Evolutionary conservation across 2,113 vertebrate species (phyloP).

Genomic region (Corapipo altera): DNA sequence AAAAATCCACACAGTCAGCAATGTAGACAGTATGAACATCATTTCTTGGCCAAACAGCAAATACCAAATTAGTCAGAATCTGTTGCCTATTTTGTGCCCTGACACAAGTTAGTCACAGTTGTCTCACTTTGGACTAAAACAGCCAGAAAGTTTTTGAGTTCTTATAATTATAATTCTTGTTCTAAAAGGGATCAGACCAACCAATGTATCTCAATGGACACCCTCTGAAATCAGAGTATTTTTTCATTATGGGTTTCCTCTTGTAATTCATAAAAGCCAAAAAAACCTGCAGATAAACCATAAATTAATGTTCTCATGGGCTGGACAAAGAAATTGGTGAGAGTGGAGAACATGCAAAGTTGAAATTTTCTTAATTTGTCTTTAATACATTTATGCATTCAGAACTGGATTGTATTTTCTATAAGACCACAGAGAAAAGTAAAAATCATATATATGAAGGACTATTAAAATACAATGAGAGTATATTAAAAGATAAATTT

Average conservation of each 20-base stretch:
- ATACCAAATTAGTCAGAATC: not conserved
- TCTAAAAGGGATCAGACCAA: not conserved
- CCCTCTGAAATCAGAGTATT: not conserved
- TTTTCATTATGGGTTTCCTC: not conserved
- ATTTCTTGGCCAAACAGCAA: not conserved
- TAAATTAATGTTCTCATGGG: not conserved
- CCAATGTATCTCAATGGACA: not conserved
- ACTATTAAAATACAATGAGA: not conserved
- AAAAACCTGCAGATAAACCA: not conserved
- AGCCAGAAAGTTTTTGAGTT: not conserved
- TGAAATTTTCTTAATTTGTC: not conserved
- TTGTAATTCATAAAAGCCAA: not conserved
- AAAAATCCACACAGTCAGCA: not conserved
- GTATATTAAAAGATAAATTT: not conserved
- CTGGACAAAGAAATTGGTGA: not conserved
- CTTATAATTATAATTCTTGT: not conserved
- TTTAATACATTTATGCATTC: not conserved
- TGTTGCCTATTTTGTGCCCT: not conserved
- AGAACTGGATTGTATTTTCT: not conserved
- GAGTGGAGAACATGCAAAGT: not conserved
- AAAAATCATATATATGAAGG: not conserved
- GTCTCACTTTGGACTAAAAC: not conserved
- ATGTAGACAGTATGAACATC: not conserved
- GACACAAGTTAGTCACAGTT: not conserved
- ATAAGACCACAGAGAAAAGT: not conserved